Percentiles rank a stretch among this genome's conserved stretches.
phyloP scores from a whole-genome alignment of 2,113 vertebrate species.

The Seriola rivoliana region DNA sequence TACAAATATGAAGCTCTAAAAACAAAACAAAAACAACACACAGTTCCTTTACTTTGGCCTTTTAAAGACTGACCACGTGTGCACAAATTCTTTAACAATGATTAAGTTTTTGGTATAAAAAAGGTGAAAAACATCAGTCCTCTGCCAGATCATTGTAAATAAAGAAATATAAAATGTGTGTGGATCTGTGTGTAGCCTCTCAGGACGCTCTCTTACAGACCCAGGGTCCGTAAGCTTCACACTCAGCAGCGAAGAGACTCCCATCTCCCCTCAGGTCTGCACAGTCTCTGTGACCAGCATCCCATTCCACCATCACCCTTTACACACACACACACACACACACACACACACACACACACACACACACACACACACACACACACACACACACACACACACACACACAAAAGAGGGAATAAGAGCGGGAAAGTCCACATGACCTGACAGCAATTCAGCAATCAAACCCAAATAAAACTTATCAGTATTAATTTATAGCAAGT shows the following conservation, averaged over 20 bases:
- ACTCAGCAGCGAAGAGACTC: conserved; percentile 47
- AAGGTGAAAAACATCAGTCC: not conserved
- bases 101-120: not conserved
- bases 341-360: conserved; percentile 14
- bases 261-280: conserved; percentile 63
- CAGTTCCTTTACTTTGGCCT: not conserved
- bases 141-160: not conserved
- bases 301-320: conserved; percentile 57
- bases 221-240: conserved; percentile 55
- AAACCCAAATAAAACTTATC: not conserved
- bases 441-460: too few species aligned
- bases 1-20: not conserved
- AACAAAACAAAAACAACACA: not conserved
- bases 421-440: too few species aligned
- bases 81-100: not conserved
- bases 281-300: conserved; percentile 60
- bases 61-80: not conserved
- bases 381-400: conserved; percentile 26
- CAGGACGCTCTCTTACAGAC: conserved; percentile 52
- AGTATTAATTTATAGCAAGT: not conserved
- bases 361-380: conserved; percentile 3
- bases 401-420: not conserved
- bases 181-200: not conserved
- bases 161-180: not conserved
- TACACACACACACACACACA: conserved; percentile 10